Evolutionary conservation across 2,113 vertebrate genomes (phyloP).

Genomic region (Zosterops japonicus): DNA sequence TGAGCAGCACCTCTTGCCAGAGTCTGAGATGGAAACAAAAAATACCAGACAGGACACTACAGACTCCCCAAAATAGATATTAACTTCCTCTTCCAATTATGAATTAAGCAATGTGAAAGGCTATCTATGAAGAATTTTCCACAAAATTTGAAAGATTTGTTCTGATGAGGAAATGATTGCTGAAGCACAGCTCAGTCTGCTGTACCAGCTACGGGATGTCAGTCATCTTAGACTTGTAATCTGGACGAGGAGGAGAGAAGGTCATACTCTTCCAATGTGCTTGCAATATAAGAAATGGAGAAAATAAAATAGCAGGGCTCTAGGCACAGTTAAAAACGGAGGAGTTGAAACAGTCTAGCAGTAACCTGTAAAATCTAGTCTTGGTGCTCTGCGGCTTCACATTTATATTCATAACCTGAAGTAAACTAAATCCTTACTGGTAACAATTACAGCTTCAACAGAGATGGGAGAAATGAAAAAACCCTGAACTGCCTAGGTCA

Average conservation of each 20-base stretch:
- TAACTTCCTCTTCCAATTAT: neutral
- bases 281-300: neutral
- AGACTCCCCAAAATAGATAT: neutral
- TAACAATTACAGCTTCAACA: neutral
- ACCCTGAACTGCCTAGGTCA: neutral
- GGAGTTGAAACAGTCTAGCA: neutral
- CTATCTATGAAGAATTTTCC: neutral
- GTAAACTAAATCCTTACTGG: neutral
- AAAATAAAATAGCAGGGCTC: neutral
- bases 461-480: neutral
- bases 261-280: neutral
- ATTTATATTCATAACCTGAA: neutral
- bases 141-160: neutral
- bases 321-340: neutral
- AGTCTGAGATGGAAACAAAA: neutral
- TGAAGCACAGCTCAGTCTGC: neutral
- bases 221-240: fast-evolving
- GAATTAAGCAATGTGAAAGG: neutral
- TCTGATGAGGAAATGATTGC: neutral
- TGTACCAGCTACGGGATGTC: neutral
- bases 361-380: neutral
- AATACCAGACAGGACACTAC: neutral
- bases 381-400: neutral
- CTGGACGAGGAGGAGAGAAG: neutral
- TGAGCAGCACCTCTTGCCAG: neutral